Base-by-base conservation (phyloP, 2,113 vertebrate species). In the Rhynchomys soricoides region DNA sequence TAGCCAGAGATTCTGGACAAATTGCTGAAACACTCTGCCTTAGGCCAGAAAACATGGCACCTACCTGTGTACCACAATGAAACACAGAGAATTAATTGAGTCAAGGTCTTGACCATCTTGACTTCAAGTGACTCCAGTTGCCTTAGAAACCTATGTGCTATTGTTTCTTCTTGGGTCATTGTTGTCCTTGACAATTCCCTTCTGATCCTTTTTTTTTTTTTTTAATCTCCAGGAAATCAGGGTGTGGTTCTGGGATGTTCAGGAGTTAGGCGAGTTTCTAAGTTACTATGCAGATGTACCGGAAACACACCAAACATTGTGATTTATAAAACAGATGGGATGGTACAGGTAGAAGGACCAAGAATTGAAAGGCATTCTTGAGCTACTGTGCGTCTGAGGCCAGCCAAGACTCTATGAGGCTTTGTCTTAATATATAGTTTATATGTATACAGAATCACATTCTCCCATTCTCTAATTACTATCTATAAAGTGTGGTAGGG, bases 201-300 rank as follows among this genome's bases (percentile, higher is more conserved):
- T 89, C 79, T 5, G 37, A 74, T 73, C 21, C 9, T 77, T 73
- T 55, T 66, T 66, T 64, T 64, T 29, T 64, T 11, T 29, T 29
- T 29, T 29, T 50, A 15, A 43, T 26, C 74, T 90, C 73, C 91
- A 96, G 95, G 92, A 98, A 97, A 93, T 95, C n/a, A 50, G 92
- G 94, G 90, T 5, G 52, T 93, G 88, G 88, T 92, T 96, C 91
- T 88, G 37, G 71, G 88, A 91, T 34, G 74, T 90, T 96, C 91
- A 79, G 45, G 87, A 93, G 83, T 64, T 79, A 95, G 40, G 37
- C 59, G 77, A 81, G 50, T 68, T n/a, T 43, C 87, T 91, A 86
- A 79, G 50, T 31, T 94, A 95, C 73, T 48, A 62, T 62, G 16
- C 68, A 62, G 86, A n/a, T 64, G 55, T 86, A 73, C 22, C 71